Evolutionary conservation across 2,888 invertebrate species (phyloP).

Genomic region (Mimas tiliae): DNA sequence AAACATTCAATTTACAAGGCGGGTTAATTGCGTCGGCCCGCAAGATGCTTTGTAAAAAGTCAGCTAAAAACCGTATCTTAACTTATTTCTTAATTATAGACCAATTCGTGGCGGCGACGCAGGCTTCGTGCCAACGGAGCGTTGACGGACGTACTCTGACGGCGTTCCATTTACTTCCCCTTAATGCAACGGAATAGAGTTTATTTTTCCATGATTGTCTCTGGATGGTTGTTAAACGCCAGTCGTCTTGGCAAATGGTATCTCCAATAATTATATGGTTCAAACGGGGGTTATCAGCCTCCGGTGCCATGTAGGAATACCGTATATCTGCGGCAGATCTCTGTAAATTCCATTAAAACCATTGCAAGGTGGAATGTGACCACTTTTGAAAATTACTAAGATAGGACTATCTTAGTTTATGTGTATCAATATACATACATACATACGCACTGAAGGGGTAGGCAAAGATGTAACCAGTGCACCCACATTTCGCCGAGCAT

Average conservation of each 20-base stretch:
- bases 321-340: conserved; percentile 47
- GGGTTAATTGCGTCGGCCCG: conserved; percentile 79
- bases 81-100: conserved; percentile 85
- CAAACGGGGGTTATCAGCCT: conserved; percentile 80
- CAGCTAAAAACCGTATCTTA: conserved; percentile 82
- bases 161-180: conserved; percentile 41
- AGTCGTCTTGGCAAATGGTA: conserved; percentile 74
- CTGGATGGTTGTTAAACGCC: conserved; percentile 50
- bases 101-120: conserved; percentile 80
- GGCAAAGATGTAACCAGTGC: too few species aligned
- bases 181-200: conserved; percentile 49
- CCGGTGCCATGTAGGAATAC: conserved; percentile 53
- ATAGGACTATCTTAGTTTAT: conserved; percentile 23
- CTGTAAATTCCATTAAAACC: conserved; percentile 52
- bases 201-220: conserved; percentile 42
- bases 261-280: conserved; percentile 80
- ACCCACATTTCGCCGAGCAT: too few species aligned
- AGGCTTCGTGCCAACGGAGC: conserved; percentile 69
- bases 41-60: conserved; percentile 79
- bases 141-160: conserved; percentile 51
- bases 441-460: too few species aligned
- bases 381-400: conserved; percentile 16
- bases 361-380: conserved; percentile 1
- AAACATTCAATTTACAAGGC: conserved; percentile 85
- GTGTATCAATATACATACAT: too few species aligned